A percentile compares a stretch with the other conserved stretches of the same genome.
phyloP scores from a whole-genome alignment of 30 jellyfish, hydroid and myxozoan genomes.

The Turritopsis rubra region DNA sequence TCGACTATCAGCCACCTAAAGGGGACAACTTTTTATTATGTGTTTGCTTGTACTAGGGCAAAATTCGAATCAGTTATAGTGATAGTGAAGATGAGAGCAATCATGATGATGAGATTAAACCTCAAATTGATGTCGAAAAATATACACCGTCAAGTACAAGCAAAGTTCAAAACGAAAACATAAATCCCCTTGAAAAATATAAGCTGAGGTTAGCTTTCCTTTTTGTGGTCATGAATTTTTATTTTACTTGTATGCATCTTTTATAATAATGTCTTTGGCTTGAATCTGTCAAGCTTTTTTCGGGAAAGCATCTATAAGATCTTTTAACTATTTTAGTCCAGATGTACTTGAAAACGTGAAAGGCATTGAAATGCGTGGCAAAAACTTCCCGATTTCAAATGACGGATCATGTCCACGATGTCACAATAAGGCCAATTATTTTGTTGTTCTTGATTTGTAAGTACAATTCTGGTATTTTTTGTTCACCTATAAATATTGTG shows the following conservation, averaged over 20 bases:
- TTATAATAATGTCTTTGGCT: too few relatives aligned
- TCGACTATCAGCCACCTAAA: too few relatives aligned
- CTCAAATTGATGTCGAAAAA: background rate
- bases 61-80: background rate
- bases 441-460: slow-evolving; percentile 84
- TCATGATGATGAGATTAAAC: background rate
- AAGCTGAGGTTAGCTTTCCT: background rate
- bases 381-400: slow-evolving; percentile 61
- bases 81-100: background rate
- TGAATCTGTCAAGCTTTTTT: too few relatives aligned
- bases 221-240: background rate
- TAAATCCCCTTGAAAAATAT: background rate
- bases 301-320: background rate
- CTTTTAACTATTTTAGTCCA: slow-evolving; percentile 33
- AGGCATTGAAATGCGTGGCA: slow-evolving; percentile 72
- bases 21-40: too few relatives aligned
- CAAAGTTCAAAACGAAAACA: background rate
- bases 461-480: too few relatives aligned
- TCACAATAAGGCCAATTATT: slow-evolving; percentile 36
- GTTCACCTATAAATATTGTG: too few relatives aligned
- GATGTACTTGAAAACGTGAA: slow-evolving; percentile 53
- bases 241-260: background rate
- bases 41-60: background rate
- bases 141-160: background rate
- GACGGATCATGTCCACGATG: slow-evolving; percentile 89